Evolutionary conservation across 2,797 vertebrate species (phyloP).

Genomic region (Dicrostonyx torquatus): DNA sequence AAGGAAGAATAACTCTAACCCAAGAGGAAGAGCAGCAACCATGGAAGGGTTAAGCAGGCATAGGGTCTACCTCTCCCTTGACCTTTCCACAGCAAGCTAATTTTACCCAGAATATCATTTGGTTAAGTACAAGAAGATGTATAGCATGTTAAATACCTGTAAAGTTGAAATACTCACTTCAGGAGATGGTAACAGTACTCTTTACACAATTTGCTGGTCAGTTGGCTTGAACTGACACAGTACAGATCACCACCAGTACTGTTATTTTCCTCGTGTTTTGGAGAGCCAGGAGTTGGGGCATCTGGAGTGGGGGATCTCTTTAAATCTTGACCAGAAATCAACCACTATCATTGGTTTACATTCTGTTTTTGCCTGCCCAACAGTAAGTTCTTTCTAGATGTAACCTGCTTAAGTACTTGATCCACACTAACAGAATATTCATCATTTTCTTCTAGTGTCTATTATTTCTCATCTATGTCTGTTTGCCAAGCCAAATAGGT

Average conservation of each 20-base stretch:
- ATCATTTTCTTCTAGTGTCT: background rate
- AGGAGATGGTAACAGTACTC: too few species aligned
- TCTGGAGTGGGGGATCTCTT: background rate
- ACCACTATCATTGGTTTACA: background rate
- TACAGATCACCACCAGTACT: background rate
- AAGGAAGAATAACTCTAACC: background rate
- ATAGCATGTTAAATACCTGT: background rate
- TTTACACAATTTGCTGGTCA: background rate
- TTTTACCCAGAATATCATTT: background rate
- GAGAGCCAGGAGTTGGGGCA: background rate
- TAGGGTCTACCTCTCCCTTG: background rate
- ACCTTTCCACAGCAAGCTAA: background rate
- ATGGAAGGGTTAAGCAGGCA: background rate
- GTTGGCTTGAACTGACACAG: background rate
- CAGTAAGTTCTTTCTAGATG: background rate
- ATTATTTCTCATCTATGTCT: background rate
- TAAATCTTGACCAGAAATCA: background rate
- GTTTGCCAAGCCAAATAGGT: background rate
- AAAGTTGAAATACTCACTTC: background rate
- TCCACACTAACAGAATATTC: background rate
- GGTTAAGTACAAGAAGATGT: background rate
- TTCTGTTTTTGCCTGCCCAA: background rate
- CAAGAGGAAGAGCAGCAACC: background rate
- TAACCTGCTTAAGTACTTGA: background rate
- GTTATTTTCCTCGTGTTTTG: background rate